Base-by-base conservation (phyloP, 2,797 vertebrate genomes). In the Harpagifer antarcticus region DNA sequence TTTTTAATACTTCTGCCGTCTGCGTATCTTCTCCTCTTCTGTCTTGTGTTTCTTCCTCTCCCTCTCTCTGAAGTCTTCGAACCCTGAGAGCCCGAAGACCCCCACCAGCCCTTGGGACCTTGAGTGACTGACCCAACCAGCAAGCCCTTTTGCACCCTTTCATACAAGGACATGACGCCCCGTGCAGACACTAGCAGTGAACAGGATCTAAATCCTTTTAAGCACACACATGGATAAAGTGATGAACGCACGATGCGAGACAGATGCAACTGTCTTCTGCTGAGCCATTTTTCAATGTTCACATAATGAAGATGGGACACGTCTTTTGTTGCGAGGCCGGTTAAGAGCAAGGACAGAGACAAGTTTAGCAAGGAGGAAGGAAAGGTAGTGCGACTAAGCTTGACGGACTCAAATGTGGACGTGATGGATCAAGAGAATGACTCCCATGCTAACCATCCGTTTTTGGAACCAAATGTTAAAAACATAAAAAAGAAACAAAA, bases 31-130 rank as follows among this genome's bases (percentile, higher is more conserved):
- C 90, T 93, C 86, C 91, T 94, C 85, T 89, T 92, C 91, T 96
- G 82, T 95, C 89, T 94, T 95, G 54, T 95, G 86, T 95, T 89
- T 94, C 88, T 94, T 89, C 90, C 64, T 92, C 88, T 94, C 89
- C 90, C 61, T 92, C 77, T 95, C 89, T 93, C 85, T 94, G 91
- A 96, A 96, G 95, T 94, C 95, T 91, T 93, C 94, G 31, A 91
- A 91, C 91, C 90, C 91, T 0, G 94, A 95, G 95, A 95, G 93
- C 90, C 93, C 93, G 89, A 91, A 93, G 94, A 95, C 92, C 90
- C 93, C 95, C 57, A 50, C 74, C 74, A 94, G 87, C 92, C 95
- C 95, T 64, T 96, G 95, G 95, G 91, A 94, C 92, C 94, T 95
- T 93, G 95, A 95, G 91, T 96, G 95, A 96, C 92, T 88, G 88